phyloP scores from a whole-genome alignment of 2,113 vertebrate genomes.

The Saccopteryx leptura region DNA sequence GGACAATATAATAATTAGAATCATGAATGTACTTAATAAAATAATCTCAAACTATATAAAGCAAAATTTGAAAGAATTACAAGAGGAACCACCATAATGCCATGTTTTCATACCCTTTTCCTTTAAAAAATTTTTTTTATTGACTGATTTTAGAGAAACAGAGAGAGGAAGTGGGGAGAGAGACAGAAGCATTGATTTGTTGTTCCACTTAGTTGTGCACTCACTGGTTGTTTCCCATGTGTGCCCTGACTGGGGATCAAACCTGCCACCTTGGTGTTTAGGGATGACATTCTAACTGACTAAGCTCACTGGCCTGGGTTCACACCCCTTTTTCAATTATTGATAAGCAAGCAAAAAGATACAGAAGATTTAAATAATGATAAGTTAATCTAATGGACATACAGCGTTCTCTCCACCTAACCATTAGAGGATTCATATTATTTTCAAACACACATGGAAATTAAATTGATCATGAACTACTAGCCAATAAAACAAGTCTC shows the following conservation, averaged over 20 bases:
- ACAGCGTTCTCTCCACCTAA: background rate
- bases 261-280: no score
- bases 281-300: no score
- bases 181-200: no score
- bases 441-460: constrained; percentile 1
- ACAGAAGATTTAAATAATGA: background rate
- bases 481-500: background rate
- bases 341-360: background rate
- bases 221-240: no score
- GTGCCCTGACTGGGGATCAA: no score
- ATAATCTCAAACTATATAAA: background rate
- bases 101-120: background rate
- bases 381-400: background rate
- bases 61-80: background rate
- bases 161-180: no score
- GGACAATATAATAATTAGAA: background rate
- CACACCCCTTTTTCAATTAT: background rate
- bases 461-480: background rate
- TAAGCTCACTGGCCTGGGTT: no score
- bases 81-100: background rate
- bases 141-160: no score
- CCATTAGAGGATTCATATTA: background rate
- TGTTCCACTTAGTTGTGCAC: no score
- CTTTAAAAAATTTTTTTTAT: no score
- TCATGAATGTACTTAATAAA: background rate